A percentile compares a stretch with the other conserved stretches of the same genome.
These are phyloP conservation scores for Zapus hudsonius DNA, from an alignment of 2,113 vertebrate genomes.

Conservation along the genomic window DNA sequence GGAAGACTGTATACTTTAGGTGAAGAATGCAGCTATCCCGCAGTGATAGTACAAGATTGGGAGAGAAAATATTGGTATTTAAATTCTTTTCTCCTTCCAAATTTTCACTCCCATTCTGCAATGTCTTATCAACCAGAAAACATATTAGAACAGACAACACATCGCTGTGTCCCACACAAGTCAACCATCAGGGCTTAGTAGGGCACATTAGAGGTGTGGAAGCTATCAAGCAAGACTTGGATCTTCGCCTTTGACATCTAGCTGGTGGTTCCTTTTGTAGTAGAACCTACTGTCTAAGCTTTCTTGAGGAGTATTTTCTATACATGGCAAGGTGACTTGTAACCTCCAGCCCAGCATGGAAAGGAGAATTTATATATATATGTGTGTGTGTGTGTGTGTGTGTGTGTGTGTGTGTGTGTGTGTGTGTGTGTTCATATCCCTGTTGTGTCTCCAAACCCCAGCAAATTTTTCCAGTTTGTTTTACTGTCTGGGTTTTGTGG, in stretches of 20 bases:
- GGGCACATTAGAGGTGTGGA: not conserved
- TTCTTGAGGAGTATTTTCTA: not conserved
- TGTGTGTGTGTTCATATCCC: rapidly evolving
- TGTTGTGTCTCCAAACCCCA: not conserved
- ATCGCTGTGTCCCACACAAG: rapidly evolving
- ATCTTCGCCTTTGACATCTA: not conserved
- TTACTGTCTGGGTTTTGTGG: not conserved
- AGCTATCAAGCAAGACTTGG: not conserved
- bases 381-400: no score
- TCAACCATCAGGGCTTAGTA: not conserved
- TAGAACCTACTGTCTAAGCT: not conserved
- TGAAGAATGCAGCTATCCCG: not conserved
- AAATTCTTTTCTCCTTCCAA: not conserved
- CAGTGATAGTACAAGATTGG: not conserved
- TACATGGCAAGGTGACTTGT: not conserved
- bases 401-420: no score
- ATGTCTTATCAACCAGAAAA: not conserved
- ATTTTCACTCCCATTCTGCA: not conserved
- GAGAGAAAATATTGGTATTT: not conserved
- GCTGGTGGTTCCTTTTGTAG: not conserved
- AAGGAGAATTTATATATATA: no score
- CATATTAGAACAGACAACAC: not conserved
- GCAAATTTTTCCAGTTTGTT: not conserved
- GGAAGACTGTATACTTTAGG: not conserved
- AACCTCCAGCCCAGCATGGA: not conserved